These are phyloP conservation scores for Bostrychus sinensis DNA, from an alignment of 2,113 vertebrate species.

Conservation along the genomic window DNA sequence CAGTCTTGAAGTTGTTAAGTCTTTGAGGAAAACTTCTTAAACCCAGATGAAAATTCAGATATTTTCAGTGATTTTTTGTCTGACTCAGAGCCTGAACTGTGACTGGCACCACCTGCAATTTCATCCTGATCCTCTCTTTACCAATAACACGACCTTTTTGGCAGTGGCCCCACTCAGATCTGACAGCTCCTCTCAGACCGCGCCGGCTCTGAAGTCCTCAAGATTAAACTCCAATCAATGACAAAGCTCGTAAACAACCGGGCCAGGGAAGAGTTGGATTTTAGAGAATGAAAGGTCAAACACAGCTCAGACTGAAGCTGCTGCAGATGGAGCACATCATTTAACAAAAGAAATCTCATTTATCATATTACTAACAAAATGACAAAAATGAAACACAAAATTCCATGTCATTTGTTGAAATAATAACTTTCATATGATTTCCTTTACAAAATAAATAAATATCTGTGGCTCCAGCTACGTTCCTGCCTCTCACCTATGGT, in stretches of 20 bases:
- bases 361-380: too few species aligned
- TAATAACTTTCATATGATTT: too few species aligned
- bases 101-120: constrained; percentile 49
- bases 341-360: too few species aligned
- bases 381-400: too few species aligned
- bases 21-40: constrained; percentile 30
- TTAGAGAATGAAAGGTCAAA: not conserved
- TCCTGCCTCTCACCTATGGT: too few species aligned
- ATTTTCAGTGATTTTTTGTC: not conserved
- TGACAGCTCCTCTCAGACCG: constrained; percentile 45
- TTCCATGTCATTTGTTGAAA: too few species aligned
- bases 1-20: constrained; percentile 18
- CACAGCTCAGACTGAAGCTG: too few species aligned
- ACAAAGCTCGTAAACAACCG: not conserved
- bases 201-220: not conserved
- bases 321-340: too few species aligned
- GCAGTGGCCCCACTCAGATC: constrained; percentile 28
- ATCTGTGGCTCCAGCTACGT: too few species aligned
- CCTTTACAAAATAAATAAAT: too few species aligned
- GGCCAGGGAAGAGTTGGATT: not conserved
- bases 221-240: constrained; percentile 1
- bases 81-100: constrained; percentile 30
- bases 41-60: constrained; percentile 20
- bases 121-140: constrained; percentile 51
- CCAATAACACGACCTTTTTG: constrained; percentile 52